Conservation (phyloP, 2,113 vertebrate genomes). For the Gadus macrocephalus region DNA sequence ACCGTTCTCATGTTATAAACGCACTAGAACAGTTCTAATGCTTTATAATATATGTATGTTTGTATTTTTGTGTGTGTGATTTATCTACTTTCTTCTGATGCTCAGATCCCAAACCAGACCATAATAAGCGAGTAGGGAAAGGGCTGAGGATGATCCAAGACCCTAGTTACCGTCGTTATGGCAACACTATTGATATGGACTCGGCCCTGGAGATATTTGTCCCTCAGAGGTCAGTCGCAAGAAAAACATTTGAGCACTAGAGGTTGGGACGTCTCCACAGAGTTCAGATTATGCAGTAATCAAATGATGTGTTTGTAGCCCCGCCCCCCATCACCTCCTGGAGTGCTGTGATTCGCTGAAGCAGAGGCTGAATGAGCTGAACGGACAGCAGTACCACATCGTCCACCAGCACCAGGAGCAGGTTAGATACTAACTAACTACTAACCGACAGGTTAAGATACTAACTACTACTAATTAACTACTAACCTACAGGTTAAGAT, state of each 20-base stretch:
- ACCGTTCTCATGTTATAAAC: too few species aligned
- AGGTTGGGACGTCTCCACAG: not conserved
- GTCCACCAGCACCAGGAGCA: slow-evolving; percentile 86
- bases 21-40: too few species aligned
- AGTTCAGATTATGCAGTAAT: not conserved
- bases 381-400: slow-evolving; percentile 77
- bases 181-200: slow-evolving; percentile 86
- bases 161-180: slow-evolving; percentile 76
- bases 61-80: slow-evolving; percentile 29
- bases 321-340: slow-evolving; percentile 45
- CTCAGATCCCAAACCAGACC: slow-evolving; percentile 54
- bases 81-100: not conserved
- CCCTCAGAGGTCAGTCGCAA: slow-evolving; percentile 74
- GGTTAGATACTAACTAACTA: slow-evolving; percentile 57
- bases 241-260: too few species aligned
- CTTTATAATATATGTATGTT: too few species aligned
- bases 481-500: slow-evolving; percentile 69
- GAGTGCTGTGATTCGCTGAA: slow-evolving; percentile 84
- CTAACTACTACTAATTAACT: too few species aligned
- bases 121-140: slow-evolving; percentile 54
- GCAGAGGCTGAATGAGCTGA: slow-evolving; percentile 82
- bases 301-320: slow-evolving; percentile 24
- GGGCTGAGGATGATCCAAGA: slow-evolving; percentile 84
- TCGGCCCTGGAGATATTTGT: slow-evolving; percentile 81
- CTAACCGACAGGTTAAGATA: slow-evolving; percentile 69